phyloP scores from a whole-genome alignment of 1,140 invertebrate genomes.

The Leptinotarsa lineolata region DNA sequence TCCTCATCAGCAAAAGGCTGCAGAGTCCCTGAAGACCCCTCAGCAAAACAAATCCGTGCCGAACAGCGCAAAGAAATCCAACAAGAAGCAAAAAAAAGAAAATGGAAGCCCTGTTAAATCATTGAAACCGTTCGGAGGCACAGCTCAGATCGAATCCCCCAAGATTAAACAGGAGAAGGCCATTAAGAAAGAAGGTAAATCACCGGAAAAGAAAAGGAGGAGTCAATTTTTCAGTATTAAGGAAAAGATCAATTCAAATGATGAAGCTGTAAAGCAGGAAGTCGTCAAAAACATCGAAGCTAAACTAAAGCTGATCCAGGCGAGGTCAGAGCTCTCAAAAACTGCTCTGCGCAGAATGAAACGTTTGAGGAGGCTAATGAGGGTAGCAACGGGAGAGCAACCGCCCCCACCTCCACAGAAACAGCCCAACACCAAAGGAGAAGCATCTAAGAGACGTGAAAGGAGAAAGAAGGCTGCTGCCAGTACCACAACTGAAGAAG shows the following conservation, averaged over 20 bases:
- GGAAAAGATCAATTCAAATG: constrained; percentile 18
- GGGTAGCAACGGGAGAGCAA: constrained; percentile 23
- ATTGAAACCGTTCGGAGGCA: constrained; percentile 36
- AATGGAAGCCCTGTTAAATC: constrained; percentile 26
- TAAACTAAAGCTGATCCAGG: constrained; percentile 33
- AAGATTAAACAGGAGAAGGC: constrained; percentile 23
- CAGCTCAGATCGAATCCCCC: constrained; percentile 26
- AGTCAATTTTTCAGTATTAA: constrained; percentile 20
- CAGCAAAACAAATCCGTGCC: constrained; percentile 21
- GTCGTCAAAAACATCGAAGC: constrained; percentile 29
- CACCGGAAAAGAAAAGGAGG: constrained; percentile 19
- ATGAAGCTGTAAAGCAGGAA: constrained; percentile 30
- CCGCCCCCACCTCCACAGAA: constrained; percentile 4
- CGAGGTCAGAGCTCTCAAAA: constrained; percentile 33
- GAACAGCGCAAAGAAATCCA: constrained; percentile 28
- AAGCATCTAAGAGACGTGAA: constrained; percentile 25
- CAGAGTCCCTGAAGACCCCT: constrained; percentile 13
- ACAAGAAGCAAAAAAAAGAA: constrained; percentile 32
- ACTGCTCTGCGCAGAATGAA: constrained; percentile 41
- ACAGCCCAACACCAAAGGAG: constrained; percentile 19
- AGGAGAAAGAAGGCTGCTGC: constrained; percentile 23
- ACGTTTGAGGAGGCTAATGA: constrained; percentile 28
- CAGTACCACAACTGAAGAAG: constrained; percentile 19
- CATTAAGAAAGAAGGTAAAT: constrained; percentile 5
- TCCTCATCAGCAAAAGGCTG: constrained; percentile 21